These are phyloP conservation scores for Lycia hirtaria DNA, from an alignment of 2,888 invertebrate species.

Conservation along the genomic window DNA sequence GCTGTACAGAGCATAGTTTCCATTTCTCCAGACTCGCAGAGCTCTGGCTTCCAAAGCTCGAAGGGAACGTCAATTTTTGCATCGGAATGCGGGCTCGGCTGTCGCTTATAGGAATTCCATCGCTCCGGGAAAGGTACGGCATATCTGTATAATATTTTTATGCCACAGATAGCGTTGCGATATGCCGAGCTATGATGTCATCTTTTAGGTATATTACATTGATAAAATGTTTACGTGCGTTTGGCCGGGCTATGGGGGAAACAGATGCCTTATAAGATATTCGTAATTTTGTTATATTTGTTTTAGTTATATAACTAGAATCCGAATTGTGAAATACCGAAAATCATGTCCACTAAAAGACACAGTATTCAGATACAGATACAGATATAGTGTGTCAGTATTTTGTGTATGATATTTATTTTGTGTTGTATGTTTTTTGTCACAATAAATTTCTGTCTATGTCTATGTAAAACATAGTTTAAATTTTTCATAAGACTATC, in stretches of 20 bases:
- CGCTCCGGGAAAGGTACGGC: conserved; percentile 27
- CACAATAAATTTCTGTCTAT: no score
- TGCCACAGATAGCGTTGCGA: conserved; percentile 26
- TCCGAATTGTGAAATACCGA: no score
- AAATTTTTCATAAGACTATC: no score
- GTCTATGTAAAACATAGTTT: no score
- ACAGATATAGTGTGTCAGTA: no score
- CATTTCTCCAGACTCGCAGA: neutral
- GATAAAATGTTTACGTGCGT: conserved; percentile 2
- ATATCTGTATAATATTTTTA: conserved; percentile 33
- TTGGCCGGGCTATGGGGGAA: neutral
- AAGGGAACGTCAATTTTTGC: conserved; percentile 54
- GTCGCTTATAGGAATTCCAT: conserved; percentile 54
- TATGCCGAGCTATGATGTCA: conserved; percentile 9
- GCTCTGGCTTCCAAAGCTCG: conserved; percentile 26
- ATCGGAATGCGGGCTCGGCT: conserved; percentile 48
- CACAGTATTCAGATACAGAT: no score
- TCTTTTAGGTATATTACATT: conserved; percentile 9
- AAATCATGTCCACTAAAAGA: no score
- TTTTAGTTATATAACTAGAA: no score
- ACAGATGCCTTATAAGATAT: neutral
- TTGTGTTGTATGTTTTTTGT: no score
- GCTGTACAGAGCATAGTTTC: neutral
- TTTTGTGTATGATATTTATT: no score
- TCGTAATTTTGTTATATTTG: no score